Conservation (phyloP, 2,113 vertebrate species). For the Fulica atra region DNA sequence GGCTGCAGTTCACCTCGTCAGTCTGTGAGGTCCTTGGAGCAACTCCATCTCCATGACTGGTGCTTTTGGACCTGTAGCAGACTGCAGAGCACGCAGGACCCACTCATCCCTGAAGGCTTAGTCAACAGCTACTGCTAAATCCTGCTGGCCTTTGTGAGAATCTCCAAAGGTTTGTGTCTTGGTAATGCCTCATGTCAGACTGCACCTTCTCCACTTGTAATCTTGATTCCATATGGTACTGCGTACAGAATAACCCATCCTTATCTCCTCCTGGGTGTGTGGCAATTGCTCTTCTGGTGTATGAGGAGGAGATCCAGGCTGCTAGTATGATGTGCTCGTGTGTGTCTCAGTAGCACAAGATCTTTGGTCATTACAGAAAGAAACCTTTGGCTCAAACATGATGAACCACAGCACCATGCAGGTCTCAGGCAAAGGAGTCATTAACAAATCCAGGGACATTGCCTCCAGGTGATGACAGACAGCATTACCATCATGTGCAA, state of each 20-base stretch:
- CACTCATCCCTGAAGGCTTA: background rate
- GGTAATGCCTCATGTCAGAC: background rate
- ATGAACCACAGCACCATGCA: background rate
- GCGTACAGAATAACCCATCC: background rate
- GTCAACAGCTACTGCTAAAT: background rate
- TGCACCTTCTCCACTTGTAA: background rate
- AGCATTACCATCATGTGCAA: background rate
- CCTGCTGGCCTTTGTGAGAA: background rate
- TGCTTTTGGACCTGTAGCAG: background rate
- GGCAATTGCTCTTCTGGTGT: background rate
- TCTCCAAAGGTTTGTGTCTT: background rate
- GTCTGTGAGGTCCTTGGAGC: background rate
- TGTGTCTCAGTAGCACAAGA: background rate
- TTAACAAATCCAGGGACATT: background rate
- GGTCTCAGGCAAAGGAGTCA: slow-evolving; percentile 3
- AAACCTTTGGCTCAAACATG: background rate
- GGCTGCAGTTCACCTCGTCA: background rate
- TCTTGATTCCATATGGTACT: background rate
- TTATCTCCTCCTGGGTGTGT: background rate
- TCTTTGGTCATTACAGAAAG: background rate
- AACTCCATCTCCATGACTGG: background rate
- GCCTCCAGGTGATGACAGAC: background rate
- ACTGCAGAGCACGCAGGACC: background rate
- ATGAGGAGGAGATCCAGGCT: background rate
- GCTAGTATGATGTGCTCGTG: background rate